Conservation (phyloP, 2,113 vertebrate species). For the Prinia subflava region DNA sequence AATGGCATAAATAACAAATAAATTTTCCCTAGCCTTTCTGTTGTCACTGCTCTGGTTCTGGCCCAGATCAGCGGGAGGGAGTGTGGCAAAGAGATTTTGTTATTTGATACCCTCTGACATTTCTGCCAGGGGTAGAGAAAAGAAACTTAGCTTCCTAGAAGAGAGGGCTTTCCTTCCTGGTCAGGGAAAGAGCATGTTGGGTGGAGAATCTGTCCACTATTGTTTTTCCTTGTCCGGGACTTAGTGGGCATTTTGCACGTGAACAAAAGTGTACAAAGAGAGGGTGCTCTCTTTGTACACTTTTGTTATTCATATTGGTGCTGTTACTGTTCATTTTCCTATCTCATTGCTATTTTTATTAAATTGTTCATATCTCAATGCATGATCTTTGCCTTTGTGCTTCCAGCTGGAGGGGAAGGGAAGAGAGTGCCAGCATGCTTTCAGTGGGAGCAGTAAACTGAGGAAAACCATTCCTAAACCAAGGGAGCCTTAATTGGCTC, state of each 20-base stretch:
- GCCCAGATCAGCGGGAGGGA: background rate
- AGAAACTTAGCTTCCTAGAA: background rate
- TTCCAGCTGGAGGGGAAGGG: background rate
- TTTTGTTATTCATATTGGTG: background rate
- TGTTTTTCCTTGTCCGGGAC: background rate
- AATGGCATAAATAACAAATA: no score
- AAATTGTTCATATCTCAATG: background rate
- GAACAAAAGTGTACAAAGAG: no score
- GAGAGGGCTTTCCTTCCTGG: accelerated
- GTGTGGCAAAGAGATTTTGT: background rate
- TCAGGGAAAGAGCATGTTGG: accelerated
- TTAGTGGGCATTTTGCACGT: background rate
- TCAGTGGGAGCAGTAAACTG: background rate
- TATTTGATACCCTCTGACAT: background rate
- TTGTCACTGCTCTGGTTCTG: accelerated
- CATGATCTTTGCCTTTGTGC: accelerated
- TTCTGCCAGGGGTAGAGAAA: background rate
- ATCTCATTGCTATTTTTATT: background rate
- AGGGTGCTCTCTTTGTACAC: background rate
- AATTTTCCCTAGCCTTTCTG: background rate
- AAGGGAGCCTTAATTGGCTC: accelerated
- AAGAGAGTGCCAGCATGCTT: background rate
- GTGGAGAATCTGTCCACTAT: accelerated
- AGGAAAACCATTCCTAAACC: background rate
- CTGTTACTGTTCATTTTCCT: background rate